Evolutionary conservation across 2,113 vertebrate species (phyloP).

Genomic region (Sapajus apella): DNA sequence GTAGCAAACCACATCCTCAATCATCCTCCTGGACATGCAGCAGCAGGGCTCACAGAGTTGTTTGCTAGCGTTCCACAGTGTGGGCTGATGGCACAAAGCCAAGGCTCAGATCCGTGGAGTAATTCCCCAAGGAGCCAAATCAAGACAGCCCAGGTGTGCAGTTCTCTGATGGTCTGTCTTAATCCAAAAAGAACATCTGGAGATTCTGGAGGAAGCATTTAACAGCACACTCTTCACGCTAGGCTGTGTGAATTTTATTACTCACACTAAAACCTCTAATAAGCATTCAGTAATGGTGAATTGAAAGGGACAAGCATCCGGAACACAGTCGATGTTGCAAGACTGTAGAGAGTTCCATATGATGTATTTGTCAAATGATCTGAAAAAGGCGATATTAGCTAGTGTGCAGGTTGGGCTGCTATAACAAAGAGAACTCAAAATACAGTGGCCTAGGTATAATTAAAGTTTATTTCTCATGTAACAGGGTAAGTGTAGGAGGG

Average conservation of each 20-base stretch:
- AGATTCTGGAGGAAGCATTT: constrained; percentile 33
- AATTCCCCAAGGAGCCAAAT: constrained; percentile 53
- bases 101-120: constrained; percentile 61
- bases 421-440: not conserved
- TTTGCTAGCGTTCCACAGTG: constrained; percentile 31
- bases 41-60: not conserved
- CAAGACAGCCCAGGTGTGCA: constrained; percentile 64
- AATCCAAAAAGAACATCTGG: constrained; percentile 69
- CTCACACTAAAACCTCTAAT: constrained; percentile 50
- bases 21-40: constrained; percentile 22
- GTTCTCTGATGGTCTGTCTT: constrained; percentile 40
- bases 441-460: not conserved
- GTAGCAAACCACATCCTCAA: constrained; percentile 76
- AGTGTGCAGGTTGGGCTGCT: not conserved
- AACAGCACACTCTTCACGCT: constrained; percentile 36
- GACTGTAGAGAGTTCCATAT: not conserved
- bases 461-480: not conserved
- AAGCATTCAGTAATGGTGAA: not conserved
- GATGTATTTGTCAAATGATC: not conserved
- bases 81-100: constrained; percentile 60
- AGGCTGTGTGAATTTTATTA: constrained; percentile 6
- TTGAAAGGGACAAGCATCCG: constrained; percentile 8
- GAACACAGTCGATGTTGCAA: not conserved
- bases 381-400: not conserved
- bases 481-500: not conserved